Conservation (phyloP, 1,140 invertebrate species). For the Nilaparvata lugens region DNA sequence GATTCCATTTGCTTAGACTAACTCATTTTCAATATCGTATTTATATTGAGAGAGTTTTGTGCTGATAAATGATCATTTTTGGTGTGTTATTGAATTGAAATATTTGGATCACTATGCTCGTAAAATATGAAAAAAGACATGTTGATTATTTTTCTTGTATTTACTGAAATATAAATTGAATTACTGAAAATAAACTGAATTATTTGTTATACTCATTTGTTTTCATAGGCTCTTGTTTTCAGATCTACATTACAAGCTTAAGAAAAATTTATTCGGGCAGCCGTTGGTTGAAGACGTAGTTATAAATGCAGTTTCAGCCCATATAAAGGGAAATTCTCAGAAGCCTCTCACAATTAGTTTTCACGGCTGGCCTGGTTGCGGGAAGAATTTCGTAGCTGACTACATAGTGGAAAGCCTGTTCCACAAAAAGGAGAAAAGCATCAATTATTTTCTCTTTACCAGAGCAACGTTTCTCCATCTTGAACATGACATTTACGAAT, state of each 20-base stretch:
- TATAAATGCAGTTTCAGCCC: slow-evolving; percentile 43
- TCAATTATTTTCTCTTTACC: slow-evolving; percentile 69
- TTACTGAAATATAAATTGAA: too few relatives aligned
- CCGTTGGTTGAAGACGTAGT: slow-evolving; percentile 49
- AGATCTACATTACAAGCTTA: slow-evolving; percentile 34
- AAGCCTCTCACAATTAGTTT: slow-evolving; percentile 66
- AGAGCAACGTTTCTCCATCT: slow-evolving; percentile 68
- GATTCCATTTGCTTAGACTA: too few relatives aligned
- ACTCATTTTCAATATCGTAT: too few relatives aligned
- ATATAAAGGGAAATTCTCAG: slow-evolving; percentile 36
- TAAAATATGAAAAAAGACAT: too few relatives aligned
- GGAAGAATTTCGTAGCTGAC: slow-evolving; percentile 79
- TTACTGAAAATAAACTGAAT: too few relatives aligned
- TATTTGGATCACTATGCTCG: too few relatives aligned
- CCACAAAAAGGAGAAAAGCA: slow-evolving; percentile 58
- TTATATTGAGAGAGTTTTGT: too few relatives aligned
- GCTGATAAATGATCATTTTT: too few relatives aligned
- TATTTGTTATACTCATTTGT: too few relatives aligned
- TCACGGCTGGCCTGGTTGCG: slow-evolving; percentile 72
- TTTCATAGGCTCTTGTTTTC: too few relatives aligned
- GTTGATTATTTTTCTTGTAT: too few relatives aligned
- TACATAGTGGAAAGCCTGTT: slow-evolving; percentile 73
- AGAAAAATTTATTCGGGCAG: slow-evolving; percentile 49
- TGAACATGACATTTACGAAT: slow-evolving; percentile 43
- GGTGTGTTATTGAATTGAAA: too few relatives aligned